phyloP scores from a whole-genome alignment of 2,797 vertebrate genomes.

The Enteromius viviparus region DNA sequence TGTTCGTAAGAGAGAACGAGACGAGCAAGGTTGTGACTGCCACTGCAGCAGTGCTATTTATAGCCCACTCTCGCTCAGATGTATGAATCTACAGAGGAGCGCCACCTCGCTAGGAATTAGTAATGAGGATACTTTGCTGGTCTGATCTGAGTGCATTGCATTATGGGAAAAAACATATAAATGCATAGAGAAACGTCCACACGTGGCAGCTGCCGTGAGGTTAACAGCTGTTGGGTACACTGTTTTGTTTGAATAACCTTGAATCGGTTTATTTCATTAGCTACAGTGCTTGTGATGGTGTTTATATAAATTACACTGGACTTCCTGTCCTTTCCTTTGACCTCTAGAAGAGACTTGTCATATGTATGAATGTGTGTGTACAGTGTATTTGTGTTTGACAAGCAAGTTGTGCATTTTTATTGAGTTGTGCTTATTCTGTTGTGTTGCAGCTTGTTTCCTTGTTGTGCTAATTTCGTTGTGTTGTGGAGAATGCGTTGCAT shows the following conservation, averaged over 20 bases:
- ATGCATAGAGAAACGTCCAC: not conserved
- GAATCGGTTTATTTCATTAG: conserved; percentile 60
- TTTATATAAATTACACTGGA: conserved; percentile 20
- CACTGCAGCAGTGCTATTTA: conserved; percentile 74
- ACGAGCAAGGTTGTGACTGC: conserved; percentile 63
- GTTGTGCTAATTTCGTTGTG: too few relatives aligned
- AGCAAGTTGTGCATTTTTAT: too few relatives aligned
- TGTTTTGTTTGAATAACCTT: conserved; percentile 49
- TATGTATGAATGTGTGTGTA: not conserved
- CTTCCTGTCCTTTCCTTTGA: conserved; percentile 28
- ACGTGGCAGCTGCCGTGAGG: conserved; percentile 1
- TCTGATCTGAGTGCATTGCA: conserved; percentile 31
- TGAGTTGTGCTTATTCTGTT: too few relatives aligned
- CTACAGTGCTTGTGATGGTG: conserved; percentile 20
- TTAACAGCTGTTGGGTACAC: conserved; percentile 21
- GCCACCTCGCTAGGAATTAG: conserved; percentile 49
- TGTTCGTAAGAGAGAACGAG: conserved; percentile 59
- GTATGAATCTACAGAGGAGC: conserved; percentile 61
- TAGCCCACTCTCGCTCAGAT: conserved; percentile 67
- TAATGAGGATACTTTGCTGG: conserved; percentile 30
- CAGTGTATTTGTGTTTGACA: not conserved
- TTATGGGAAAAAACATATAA: not conserved
- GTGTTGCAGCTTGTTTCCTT: too few relatives aligned
- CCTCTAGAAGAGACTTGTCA: not conserved
- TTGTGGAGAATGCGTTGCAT: not conserved